Evolutionary conservation across 2,797 vertebrate species (phyloP).

Genomic region (Ptychobarbus kaznakovi): DNA sequence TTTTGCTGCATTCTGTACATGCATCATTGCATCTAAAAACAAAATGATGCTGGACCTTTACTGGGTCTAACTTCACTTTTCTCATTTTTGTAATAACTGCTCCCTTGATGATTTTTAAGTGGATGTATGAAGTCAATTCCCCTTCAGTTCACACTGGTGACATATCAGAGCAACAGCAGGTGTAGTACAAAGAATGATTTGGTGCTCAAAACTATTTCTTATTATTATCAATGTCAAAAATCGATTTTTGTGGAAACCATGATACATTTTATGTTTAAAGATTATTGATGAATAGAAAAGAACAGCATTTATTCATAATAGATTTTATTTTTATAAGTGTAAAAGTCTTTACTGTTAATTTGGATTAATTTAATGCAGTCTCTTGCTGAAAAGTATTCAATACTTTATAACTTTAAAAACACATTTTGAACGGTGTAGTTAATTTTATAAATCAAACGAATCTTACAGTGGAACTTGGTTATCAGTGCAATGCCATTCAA

Average conservation of each 20-base stretch:
- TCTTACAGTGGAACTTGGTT: background rate
- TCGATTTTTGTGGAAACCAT: background rate
- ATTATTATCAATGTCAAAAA: background rate
- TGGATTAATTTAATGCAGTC: background rate
- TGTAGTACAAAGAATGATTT: background rate
- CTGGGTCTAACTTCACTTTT: background rate
- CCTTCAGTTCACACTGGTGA: background rate
- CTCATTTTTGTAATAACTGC: background rate
- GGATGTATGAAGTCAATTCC: background rate
- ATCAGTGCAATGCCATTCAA: background rate
- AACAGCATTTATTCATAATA: background rate
- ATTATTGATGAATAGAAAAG: background rate
- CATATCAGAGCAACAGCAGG: background rate
- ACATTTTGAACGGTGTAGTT: background rate
- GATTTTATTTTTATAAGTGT: background rate
- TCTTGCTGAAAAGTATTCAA: background rate
- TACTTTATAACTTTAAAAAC: background rate
- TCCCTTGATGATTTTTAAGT: background rate
- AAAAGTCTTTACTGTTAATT: background rate
- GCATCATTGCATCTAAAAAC: background rate
- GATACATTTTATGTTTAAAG: background rate
- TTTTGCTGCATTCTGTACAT: background rate
- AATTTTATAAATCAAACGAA: background rate
- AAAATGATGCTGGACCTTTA: background rate
- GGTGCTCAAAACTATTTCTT: background rate